Conservation (phyloP, 2,888 invertebrate genomes). For the Tolmerus cingulatus region DNA sequence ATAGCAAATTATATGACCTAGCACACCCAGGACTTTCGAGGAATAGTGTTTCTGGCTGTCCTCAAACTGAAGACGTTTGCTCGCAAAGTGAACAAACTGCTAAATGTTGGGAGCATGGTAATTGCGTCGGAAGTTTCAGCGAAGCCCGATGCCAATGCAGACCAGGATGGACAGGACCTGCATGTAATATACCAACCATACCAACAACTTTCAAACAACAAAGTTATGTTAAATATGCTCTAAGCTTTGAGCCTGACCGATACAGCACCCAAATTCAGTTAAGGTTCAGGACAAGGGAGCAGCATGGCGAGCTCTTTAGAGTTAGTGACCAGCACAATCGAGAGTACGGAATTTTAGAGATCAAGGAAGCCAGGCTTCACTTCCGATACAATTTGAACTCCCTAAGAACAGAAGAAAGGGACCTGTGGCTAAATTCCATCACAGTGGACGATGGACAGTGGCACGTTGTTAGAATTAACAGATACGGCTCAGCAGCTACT, state of each 20-base stretch:
- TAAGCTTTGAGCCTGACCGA: slow-evolving; percentile 92
- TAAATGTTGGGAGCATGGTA: slow-evolving; percentile 92
- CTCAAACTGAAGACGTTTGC: slow-evolving; percentile 92
- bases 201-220: slow-evolving; percentile 92
- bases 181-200: slow-evolving; percentile 84
- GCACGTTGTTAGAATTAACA: slow-evolving; percentile 91
- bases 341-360: slow-evolving; percentile 91
- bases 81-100: slow-evolving; percentile 85
- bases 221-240: slow-evolving; percentile 95
- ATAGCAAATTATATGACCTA: slow-evolving; percentile 94
- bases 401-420: slow-evolving; percentile 86
- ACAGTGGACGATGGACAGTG: slow-evolving; percentile 95
- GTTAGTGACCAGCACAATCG: slow-evolving; percentile 94
- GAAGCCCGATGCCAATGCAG: slow-evolving; percentile 92
- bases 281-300: slow-evolving; percentile 91
- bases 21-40: slow-evolving; percentile 90
- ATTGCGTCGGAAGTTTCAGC: slow-evolving; percentile 88
- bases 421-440: slow-evolving; percentile 88
- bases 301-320: slow-evolving; percentile 91
- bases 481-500: slow-evolving; percentile 92
- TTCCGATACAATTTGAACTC: slow-evolving; percentile 94
- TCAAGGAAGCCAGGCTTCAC: slow-evolving; percentile 87
- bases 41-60: slow-evolving; percentile 89
- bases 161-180: slow-evolving; percentile 94
- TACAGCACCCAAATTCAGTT: slow-evolving; percentile 93